Percentiles rank a stretch among this genome's conserved stretches.
These are phyloP conservation scores for Drosophila prostipennis DNA, from an alignment of 2,888 invertebrate species.

Conservation along the genomic window DNA sequence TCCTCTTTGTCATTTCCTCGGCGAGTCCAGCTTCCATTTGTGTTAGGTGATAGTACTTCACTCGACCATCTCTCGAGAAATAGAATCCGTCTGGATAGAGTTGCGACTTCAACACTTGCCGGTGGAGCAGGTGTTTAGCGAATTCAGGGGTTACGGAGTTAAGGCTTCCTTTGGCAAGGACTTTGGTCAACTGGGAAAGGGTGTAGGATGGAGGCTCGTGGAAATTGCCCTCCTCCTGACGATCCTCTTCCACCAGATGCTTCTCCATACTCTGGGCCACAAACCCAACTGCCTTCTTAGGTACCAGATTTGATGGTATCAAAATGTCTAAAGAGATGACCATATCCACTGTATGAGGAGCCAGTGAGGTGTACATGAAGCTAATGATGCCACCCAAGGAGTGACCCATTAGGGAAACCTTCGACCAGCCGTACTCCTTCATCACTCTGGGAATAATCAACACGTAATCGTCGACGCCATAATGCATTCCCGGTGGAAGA, in stretches of 20 bases:
- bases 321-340: slow-evolving; percentile 72
- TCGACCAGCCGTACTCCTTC: slow-evolving; percentile 88
- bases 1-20: slow-evolving; percentile 85
- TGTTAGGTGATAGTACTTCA: slow-evolving; percentile 54
- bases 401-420: slow-evolving; percentile 88
- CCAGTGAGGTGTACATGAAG: slow-evolving; percentile 87
- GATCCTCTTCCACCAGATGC: slow-evolving; percentile 83
- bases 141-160: slow-evolving; percentile 86
- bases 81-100: slow-evolving; percentile 86
- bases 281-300: neutral
- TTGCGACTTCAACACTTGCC: slow-evolving; percentile 86
- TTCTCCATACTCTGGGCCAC: slow-evolving; percentile 73
- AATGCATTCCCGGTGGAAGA: slow-evolving; percentile 86
- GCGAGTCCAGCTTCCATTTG: slow-evolving; percentile 82
- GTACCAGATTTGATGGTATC: slow-evolving; percentile 4
- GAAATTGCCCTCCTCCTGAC: slow-evolving; percentile 51
- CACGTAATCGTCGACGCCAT: slow-evolving; percentile 77
- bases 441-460: slow-evolving; percentile 85
- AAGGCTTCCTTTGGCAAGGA: slow-evolving; percentile 85
- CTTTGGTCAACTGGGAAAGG: slow-evolving; percentile 86
- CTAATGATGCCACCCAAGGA: slow-evolving; percentile 87
- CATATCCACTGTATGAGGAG: slow-evolving; percentile 79
- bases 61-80: slow-evolving; percentile 72
- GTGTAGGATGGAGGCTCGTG: slow-evolving; percentile 87
- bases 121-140: slow-evolving; percentile 85